Conservation (phyloP, 1,140 invertebrate species). For the Conopomorpha cramerella region DNA sequence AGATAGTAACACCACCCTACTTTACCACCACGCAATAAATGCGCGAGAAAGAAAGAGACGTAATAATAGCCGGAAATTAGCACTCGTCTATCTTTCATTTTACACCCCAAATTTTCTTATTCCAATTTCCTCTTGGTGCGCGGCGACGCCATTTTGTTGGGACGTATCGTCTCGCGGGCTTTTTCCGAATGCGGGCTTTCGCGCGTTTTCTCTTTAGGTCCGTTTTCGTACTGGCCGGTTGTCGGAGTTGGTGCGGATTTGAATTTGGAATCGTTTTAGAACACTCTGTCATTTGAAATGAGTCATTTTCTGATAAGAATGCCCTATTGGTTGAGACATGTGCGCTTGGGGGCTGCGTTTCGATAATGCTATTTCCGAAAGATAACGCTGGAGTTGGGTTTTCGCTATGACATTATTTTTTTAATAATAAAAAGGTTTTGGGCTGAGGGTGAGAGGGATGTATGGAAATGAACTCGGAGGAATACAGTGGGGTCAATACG, state of each 20-base stretch:
- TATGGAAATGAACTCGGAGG: too few species aligned
- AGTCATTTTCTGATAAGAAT: conserved; percentile 62
- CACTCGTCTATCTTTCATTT: conserved; percentile 61
- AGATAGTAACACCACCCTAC: conserved; percentile 31
- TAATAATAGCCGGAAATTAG: conserved; percentile 60
- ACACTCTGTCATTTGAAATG: conserved; percentile 61
- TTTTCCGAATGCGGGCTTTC: too few species aligned
- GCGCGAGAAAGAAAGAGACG: conserved; percentile 56
- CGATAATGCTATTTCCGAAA: conserved; percentile 57
- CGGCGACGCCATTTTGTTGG: conserved; percentile 24
- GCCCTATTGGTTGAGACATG: conserved; percentile 56
- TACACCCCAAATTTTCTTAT: conserved; percentile 62
- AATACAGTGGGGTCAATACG: too few species aligned
- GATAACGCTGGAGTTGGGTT: too few species aligned
- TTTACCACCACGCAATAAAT: conserved; percentile 33
- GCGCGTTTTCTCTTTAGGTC: too few species aligned
- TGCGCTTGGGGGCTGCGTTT: conserved; percentile 35
- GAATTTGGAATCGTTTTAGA: conserved; percentile 29
- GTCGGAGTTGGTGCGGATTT: conserved; percentile 17
- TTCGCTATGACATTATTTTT: too few species aligned
- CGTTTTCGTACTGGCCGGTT: too few species aligned
- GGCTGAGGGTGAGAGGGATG: too few species aligned
- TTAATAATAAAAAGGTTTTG: too few species aligned
- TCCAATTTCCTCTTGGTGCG: conserved; percentile 56
- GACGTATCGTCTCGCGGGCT: too few species aligned